Evolutionary conservation across 2,797 vertebrate genomes (phyloP), one percentile per base, ranked within the genome.

Genomic region (Nannoperca obscura): DNA sequence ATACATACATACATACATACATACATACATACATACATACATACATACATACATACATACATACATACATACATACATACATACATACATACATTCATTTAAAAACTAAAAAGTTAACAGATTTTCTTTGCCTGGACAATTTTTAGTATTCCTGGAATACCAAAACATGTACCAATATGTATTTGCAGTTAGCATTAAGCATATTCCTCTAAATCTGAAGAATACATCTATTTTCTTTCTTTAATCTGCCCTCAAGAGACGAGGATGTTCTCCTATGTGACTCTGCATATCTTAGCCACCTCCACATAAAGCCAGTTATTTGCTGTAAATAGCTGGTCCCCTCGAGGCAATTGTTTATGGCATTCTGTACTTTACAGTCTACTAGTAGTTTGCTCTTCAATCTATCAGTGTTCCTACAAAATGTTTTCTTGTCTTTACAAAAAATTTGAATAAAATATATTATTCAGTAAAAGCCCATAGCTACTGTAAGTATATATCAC

Each of bases 281-380:
- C 83, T 88, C 67, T 89, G 91, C 88, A 92, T 93, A 91, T 91
- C 68, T 93, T 85, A 90, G 63, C 84, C 76, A 59, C 69, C 81
- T 85, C 70, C 59, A 46, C 71, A 76, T 62, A 58, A 61, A 84
- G 83, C 72, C 74, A 34, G 79, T 75, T 76, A 72, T 86, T 86
- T 85, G 70, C 76, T 83, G 85, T 86, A 87, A 86, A 88, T 82
- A 88, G 78, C 70, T 10, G 10, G 22, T 46, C 36, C 60, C 84
- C 85, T 78, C 62, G 22, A 20, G 79, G 78, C 74, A 84, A 77
- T 40, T 66, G 30, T 83, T 82, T 77, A 84, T 71, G 57, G 64
- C 65, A 71, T 81, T 71, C 67, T 86, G 57, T 62, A 52, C 69
- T 81, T 77, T 66, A 77, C 47, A 65, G 69, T 75, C 67, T 24